A percentile compares a stretch with the other conserved stretches of the same genome.
These are phyloP conservation scores for Galerucella nymphaeae DNA, from an alignment of 2,888 invertebrate genomes.

Conservation along the genomic window DNA sequence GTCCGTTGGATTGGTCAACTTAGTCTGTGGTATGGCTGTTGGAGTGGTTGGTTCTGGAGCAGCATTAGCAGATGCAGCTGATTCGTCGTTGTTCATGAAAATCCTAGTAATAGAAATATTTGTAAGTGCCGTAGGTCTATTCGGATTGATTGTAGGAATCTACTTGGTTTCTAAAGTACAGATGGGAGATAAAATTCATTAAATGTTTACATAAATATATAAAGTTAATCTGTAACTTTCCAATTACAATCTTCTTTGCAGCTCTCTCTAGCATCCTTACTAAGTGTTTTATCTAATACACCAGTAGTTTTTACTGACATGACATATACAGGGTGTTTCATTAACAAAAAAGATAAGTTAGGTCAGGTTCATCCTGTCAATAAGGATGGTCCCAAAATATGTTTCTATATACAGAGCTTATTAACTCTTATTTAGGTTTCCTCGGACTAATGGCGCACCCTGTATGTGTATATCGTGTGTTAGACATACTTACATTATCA, in stretches of 20 bases:
- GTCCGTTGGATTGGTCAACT: conserved; percentile 94
- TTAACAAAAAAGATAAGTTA: no score
- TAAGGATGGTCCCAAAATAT: no score
- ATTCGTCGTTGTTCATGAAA: conserved; percentile 95
- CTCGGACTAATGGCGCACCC: no score
- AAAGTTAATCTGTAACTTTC: background rate
- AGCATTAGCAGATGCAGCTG: conserved; percentile 97
- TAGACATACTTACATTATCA: no score
- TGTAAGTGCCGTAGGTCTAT: conserved; percentile 98
- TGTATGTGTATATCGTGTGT: no score
- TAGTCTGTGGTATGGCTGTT: conserved; percentile 96
- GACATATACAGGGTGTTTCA: no score
- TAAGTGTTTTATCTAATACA: background rate
- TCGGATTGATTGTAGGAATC: conserved; percentile 98
- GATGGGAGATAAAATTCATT: conserved; percentile 53
- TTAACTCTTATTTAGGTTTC: no score
- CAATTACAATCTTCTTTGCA: background rate
- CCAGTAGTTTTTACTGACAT: no score
- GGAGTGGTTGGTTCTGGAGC: conserved; percentile 99
- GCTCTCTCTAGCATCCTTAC: background rate
- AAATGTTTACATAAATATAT: conserved; percentile 7
- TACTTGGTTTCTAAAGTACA: conserved; percentile 73
- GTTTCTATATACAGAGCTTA: no score
- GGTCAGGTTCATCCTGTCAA: no score
- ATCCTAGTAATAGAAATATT: conserved; percentile 99